A percentile compares a stretch with the other conserved stretches of the same genome.
These are phyloP conservation scores for Fragum fragum DNA, from an alignment of 2,888 invertebrate genomes.

Conservation along the genomic window DNA sequence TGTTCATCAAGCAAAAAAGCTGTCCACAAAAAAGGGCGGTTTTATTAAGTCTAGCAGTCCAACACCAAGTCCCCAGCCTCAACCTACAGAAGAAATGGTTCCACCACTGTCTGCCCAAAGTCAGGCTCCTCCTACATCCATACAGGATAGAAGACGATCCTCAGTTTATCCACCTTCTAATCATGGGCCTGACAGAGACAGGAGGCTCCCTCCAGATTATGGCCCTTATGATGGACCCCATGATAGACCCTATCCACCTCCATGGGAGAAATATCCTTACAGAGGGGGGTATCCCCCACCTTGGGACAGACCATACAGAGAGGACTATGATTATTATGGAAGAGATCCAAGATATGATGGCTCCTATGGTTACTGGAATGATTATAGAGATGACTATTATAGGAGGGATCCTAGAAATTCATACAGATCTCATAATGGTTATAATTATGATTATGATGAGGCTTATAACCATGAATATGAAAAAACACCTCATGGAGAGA, in stretches of 20 bases:
- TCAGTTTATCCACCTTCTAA: slow-evolving; percentile 5
- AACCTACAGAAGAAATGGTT: slow-evolving; percentile 13
- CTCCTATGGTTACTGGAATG: slow-evolving; percentile 37
- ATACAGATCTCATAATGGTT: slow-evolving; percentile 22
- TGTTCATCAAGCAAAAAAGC: slow-evolving; percentile 40
- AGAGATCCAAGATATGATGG: slow-evolving; percentile 47
- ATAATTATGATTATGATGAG: slow-evolving; percentile 39
- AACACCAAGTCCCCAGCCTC: not conserved
- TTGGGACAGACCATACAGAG: slow-evolving; percentile 40
- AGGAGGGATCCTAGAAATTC: slow-evolving; percentile 45
- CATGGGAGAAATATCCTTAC: slow-evolving; percentile 34
- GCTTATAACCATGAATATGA: slow-evolving; percentile 46
- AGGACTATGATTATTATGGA: slow-evolving; percentile 53
- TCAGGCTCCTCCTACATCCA: not conserved
- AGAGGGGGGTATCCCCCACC: slow-evolving; percentile 35
- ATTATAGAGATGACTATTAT: slow-evolving; percentile 38
- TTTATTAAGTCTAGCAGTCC: slow-evolving; percentile 45
- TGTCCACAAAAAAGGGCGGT: slow-evolving; percentile 46
- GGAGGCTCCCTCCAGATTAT: slow-evolving; percentile 33
- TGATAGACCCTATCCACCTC: slow-evolving; percentile 35
- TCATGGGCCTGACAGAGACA: not conserved
- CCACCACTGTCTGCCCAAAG: slow-evolving; percentile 6
- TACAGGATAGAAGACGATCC: slow-evolving; percentile 8
- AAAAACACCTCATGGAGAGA: slow-evolving; percentile 60
- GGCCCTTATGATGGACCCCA: slow-evolving; percentile 33